Evolutionary conservation across 2,888 invertebrate genomes (phyloP).

Genomic region (Rhingia campestris): DNA sequence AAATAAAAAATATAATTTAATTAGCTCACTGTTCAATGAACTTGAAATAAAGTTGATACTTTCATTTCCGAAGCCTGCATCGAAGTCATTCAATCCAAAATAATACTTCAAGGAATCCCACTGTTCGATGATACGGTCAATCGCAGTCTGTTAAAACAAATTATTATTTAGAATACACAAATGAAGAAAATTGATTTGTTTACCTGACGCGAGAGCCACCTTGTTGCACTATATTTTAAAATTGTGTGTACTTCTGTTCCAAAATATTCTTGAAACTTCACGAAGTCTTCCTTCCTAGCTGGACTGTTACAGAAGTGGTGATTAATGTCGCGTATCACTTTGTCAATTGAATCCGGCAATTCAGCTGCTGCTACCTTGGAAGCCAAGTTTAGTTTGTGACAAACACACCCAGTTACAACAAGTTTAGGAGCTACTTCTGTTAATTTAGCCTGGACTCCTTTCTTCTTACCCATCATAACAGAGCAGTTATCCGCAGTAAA

Average conservation of each 20-base stretch:
- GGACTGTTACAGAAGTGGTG: slow-evolving; percentile 46
- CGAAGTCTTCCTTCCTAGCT: slow-evolving; percentile 39
- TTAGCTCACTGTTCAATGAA: too few relatives aligned
- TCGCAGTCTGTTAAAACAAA: slow-evolving; percentile 20
- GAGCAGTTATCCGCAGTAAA: slow-evolving; percentile 42
- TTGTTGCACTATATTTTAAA: slow-evolving; percentile 45
- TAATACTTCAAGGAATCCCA: slow-evolving; percentile 19
- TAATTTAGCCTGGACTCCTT: slow-evolving; percentile 44
- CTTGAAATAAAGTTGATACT: too few relatives aligned
- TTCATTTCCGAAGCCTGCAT: too few relatives aligned
- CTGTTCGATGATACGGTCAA: slow-evolving; percentile 26
- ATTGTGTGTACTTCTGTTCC: slow-evolving; percentile 46
- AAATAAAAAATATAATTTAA: too few relatives aligned
- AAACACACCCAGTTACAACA: slow-evolving; percentile 23
- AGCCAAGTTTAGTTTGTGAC: slow-evolving; percentile 29
- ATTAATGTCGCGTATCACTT: slow-evolving; percentile 1
- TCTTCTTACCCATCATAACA: too few relatives aligned
- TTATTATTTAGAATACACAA: too few relatives aligned
- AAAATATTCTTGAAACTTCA: slow-evolving; percentile 64
- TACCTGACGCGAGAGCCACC: slow-evolving; percentile 34
- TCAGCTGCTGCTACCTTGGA: slow-evolving; percentile 5
- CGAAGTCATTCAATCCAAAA: slow-evolving; percentile 11
- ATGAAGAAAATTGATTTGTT: neutral
- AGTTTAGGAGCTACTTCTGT: slow-evolving; percentile 42
- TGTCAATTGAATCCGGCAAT: slow-evolving; percentile 14